phyloP scores from a whole-genome alignment of 2,113 vertebrate genomes.

The Willisornis vidua region DNA sequence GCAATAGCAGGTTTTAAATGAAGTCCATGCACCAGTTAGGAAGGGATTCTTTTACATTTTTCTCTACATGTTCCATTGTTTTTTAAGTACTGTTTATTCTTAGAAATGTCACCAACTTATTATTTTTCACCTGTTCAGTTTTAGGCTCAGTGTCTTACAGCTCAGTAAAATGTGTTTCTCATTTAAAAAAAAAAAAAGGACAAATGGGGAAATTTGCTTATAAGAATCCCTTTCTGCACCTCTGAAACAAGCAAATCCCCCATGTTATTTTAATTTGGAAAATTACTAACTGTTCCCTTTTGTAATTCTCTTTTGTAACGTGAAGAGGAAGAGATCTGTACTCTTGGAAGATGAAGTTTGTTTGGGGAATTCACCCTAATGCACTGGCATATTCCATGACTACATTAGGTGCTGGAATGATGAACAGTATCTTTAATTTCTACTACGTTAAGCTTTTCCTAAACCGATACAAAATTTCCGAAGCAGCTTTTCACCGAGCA shows the following conservation, averaged over 20 bases:
- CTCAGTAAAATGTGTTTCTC: not conserved
- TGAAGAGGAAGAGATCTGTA: constrained; percentile 43
- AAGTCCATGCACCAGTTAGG: not conserved
- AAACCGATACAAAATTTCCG: constrained; percentile 85
- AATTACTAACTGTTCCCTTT: not conserved
- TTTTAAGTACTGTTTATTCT: not conserved
- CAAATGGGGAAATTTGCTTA: not conserved
- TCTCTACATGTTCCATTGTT: not conserved
- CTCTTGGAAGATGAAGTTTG: constrained; percentile 50
- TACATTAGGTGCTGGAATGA: constrained; percentile 85
- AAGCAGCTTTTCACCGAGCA: constrained; percentile 84
- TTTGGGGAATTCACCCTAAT: constrained; percentile 72
- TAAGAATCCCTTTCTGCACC: not conserved
- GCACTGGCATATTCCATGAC: constrained; percentile 88
- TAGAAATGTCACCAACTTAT: not conserved
- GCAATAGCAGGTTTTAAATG: not conserved
- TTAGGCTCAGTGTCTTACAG: not conserved
- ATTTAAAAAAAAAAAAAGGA: not conserved
- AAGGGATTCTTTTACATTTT: not conserved
- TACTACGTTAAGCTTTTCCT: constrained; percentile 93
- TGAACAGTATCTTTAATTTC: constrained; percentile 91
- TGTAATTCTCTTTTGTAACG: constrained; percentile 12
- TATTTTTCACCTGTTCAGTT: not conserved
- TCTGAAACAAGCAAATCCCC: not conserved
- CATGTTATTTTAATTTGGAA: not conserved